phyloP scores from a whole-genome alignment of 2,113 vertebrate genomes.

The Equus przewalskii region DNA sequence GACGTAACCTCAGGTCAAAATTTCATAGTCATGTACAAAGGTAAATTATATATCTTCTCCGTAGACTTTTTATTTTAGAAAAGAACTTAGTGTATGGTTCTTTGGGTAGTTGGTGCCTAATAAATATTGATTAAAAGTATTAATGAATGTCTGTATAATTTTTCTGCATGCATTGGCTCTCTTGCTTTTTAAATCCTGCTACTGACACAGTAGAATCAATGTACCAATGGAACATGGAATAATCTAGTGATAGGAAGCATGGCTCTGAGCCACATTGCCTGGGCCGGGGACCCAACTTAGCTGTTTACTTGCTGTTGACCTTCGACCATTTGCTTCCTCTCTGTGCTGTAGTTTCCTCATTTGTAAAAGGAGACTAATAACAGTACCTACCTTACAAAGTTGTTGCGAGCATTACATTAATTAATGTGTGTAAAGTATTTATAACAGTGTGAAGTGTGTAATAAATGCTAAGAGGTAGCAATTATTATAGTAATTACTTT shows the following conservation, averaged over 20 bases:
- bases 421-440: neutral
- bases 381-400: neutral
- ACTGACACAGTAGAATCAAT: too few species aligned
- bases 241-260: neutral
- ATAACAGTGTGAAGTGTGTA: neutral
- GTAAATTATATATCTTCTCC: neutral
- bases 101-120: neutral
- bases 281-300: too few species aligned
- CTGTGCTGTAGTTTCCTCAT: neutral
- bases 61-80: neutral
- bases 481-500: conserved; percentile 14
- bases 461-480: neutral
- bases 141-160: neutral
- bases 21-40: conserved; percentile 12
- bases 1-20: neutral
- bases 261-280: neutral
- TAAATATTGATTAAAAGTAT: neutral
- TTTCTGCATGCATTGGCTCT: neutral
- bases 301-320: neutral
- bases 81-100: neutral
- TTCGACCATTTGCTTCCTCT: neutral
- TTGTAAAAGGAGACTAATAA: neutral
- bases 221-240: neutral
- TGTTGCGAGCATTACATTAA: neutral
- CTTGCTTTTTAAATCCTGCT: neutral